Evolutionary conservation across 2,888 invertebrate genomes (phyloP).

Genomic region (Harpalus rufipes): DNA sequence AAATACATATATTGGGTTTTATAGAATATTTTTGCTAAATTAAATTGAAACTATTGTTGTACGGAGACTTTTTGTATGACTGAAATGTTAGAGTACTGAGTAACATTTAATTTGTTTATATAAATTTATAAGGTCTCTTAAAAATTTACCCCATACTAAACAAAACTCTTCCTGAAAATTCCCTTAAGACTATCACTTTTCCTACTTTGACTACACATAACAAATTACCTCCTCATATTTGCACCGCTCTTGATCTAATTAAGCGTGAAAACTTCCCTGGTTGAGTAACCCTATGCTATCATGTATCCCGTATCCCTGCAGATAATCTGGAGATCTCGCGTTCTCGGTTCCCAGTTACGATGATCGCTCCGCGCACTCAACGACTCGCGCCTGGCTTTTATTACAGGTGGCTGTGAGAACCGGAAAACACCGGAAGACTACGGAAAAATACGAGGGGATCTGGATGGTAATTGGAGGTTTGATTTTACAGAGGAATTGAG

Average conservation of each 20-base stretch:
- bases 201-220: constrained; percentile 5
- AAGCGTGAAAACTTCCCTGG: not conserved
- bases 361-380: not conserved
- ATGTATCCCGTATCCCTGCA: not conserved
- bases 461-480: not conserved
- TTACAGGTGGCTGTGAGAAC: not conserved
- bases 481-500: no score
- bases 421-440: not conserved
- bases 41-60: no score
- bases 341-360: not conserved
- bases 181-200: no score
- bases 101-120: no score
- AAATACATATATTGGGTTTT: no score
- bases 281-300: not conserved
- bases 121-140: no score
- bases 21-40: no score
- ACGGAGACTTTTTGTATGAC: no score
- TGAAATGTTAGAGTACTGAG: no score
- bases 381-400: not conserved
- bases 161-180: no score
- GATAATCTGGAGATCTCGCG: not conserved
- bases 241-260: not conserved
- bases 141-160: no score
- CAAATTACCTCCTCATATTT: not conserved
- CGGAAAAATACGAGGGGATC: not conserved